Base-by-base conservation (phyloP, 2,113 vertebrate genomes). In the Uropsilus gracilis region DNA sequence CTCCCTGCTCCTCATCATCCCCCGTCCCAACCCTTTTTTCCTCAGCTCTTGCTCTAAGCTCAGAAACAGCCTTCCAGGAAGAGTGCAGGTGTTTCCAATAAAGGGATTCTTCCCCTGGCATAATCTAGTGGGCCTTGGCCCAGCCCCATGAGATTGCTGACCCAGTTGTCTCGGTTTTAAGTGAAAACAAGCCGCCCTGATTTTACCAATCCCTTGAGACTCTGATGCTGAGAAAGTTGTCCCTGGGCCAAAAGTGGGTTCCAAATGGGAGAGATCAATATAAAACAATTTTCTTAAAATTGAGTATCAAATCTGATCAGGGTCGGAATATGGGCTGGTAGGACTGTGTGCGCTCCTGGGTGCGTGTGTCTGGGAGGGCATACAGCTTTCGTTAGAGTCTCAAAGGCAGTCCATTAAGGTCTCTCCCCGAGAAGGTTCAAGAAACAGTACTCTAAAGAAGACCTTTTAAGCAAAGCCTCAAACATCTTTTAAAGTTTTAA, bases 401-500 rank as follows among this genome's bases (percentile, higher is more conserved):
- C 89, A 42, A 32, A 61, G 39, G 6, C 1, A 3, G n/a, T 24
- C 61, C 26, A n/a, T 24, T 39, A 28, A 22, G 8, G 32, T 46
- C 6, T 6, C 1, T 32, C 4, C 6, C 39, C 30, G 3, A 22
- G 11, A 72, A 88, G 30, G 20, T 39, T 88, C 88, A 55, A 78
- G 57, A 84, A 93, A 93, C 75, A 39, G 9, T 73, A 13, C 12
- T 73, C n/a, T 90, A 46, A 57, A 73, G 61, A 73, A 30, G 28
- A 8, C 44, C 42, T 81, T 92, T 32, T 88, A 91, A 93, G 16
- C 26, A 89, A 82, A 82, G 17, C 34, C 48, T 64, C 61, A 69
- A 12, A 92, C 82, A 37, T 86, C 32, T 53, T 50, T 83, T 34
- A 32, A 66, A 39, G 44, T 81, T 69, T 69, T 44, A 61, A 69